Percentiles rank a stretch among this genome's conserved stretches.
These are phyloP conservation scores for Empis livida DNA, from an alignment of 2,888 invertebrate genomes.

Conservation along the genomic window DNA sequence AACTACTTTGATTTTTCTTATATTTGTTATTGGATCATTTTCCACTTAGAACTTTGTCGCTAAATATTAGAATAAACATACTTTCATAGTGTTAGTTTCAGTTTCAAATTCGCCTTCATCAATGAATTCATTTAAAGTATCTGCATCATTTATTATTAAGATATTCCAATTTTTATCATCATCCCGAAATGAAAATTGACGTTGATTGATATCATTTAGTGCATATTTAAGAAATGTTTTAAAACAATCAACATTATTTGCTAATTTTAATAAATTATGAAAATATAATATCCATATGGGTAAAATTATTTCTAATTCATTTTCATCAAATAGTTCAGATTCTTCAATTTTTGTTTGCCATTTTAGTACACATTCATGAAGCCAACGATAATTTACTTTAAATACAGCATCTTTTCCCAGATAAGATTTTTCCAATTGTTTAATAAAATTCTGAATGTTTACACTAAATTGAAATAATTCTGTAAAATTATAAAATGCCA, in stretches of 20 bases:
- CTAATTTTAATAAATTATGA: not conserved
- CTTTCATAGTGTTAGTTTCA: too few relatives aligned
- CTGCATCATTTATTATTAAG: not conserved
- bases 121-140: not conserved
- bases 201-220: slow-evolving; percentile 1
- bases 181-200: slow-evolving; percentile 1
- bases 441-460: too few relatives aligned
- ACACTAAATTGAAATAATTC: too few relatives aligned
- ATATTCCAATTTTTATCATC: slow-evolving; percentile 3
- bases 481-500: too few relatives aligned
- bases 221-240: slow-evolving; percentile 3
- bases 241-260: not conserved
- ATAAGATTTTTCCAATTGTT: too few relatives aligned
- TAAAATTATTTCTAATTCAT: slow-evolving; percentile 3
- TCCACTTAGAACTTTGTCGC: too few relatives aligned
- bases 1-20: too few relatives aligned
- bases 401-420: not conserved
- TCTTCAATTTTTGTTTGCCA: slow-evolving; percentile 9
- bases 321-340: slow-evolving; percentile 4
- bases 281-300: slow-evolving; percentile 7
- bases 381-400: not conserved
- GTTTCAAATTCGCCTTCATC: too few relatives aligned
- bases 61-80: too few relatives aligned
- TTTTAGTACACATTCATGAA: slow-evolving; percentile 2
- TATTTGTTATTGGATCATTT: too few relatives aligned